Percentiles rank a stretch among this genome's conserved stretches.
phyloP scores from a whole-genome alignment of 2,888 invertebrate species.

The Mesorhabditis spiculigera region DNA sequence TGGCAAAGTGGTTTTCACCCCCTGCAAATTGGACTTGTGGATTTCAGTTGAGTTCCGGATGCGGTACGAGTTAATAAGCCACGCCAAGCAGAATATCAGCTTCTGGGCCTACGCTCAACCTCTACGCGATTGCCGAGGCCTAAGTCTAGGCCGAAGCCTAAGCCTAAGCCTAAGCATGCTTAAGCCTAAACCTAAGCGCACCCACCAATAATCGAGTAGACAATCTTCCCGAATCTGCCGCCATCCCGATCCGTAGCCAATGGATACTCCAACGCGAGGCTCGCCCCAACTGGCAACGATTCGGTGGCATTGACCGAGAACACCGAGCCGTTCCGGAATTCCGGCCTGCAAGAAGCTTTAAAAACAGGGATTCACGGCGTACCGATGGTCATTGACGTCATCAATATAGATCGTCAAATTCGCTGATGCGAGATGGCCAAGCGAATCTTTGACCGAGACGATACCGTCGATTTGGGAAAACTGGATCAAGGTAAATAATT shows the following conservation, averaged over 20 bases:
- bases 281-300: conserved; percentile 18
- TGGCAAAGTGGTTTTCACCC: background rate
- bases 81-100: no score
- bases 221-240: conserved; percentile 17
- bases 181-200: background rate
- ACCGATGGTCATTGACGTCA: conserved; percentile 38
- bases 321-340: conserved; percentile 31
- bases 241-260: conserved; percentile 29
- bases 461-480: conserved; percentile 13
- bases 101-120: no score
- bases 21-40: background rate
- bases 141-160: no score
- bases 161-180: no score
- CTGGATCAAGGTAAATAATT: background rate
- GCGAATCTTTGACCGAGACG: conserved; percentile 15
- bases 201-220: conserved; percentile 27
- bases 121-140: no score
- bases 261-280: conserved; percentile 33
- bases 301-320: conserved; percentile 22
- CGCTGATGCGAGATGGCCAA: conserved; percentile 17
- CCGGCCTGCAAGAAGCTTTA: conserved; percentile 23
- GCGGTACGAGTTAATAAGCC: no score
- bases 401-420: conserved; percentile 22
- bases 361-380: background rate
- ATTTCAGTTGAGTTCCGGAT: no score